Evolutionary conservation across 2,888 invertebrate genomes (phyloP).

Genomic region (Harpalus rubripes): DNA sequence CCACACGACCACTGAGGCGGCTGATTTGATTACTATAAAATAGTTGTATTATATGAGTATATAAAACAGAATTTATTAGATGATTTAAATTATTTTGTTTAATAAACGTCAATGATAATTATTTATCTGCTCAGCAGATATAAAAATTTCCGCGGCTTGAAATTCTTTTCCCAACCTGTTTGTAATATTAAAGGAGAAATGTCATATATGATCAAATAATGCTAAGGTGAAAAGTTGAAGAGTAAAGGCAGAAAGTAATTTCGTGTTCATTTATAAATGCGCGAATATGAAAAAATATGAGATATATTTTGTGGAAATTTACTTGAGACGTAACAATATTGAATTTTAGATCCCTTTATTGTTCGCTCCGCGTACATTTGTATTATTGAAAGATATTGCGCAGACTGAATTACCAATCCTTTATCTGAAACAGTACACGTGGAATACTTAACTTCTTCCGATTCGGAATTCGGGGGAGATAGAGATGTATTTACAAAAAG

Average conservation of each 20-base stretch:
- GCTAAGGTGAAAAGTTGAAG: not conserved
- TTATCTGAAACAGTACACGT: slow-evolving; percentile 21
- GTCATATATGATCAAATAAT: no score
- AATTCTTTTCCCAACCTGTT: no score
- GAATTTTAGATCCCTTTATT: not conserved
- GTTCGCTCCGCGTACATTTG: not conserved
- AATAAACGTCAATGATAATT: no score
- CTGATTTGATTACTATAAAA: no score
- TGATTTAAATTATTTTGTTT: no score
- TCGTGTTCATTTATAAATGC: not conserved
- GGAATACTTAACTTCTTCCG: slow-evolving; percentile 13
- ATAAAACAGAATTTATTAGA: no score
- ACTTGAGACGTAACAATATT: not conserved
- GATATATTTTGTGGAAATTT: not conserved
- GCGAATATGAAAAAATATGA: not conserved
- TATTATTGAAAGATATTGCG: slow-evolving; percentile 11
- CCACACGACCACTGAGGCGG: no score
- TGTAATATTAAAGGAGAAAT: no score
- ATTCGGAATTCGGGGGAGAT: slow-evolving; percentile 12
- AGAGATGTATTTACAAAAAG: slow-evolving; percentile 46
- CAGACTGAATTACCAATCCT: not conserved
- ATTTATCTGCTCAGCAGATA: no score
- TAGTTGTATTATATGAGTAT: no score
- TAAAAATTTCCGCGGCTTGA: no score
- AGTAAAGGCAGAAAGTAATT: not conserved